Conservation (phyloP, 2,113 vertebrate species). For the Petrocephalus microphthalmus region DNA sequence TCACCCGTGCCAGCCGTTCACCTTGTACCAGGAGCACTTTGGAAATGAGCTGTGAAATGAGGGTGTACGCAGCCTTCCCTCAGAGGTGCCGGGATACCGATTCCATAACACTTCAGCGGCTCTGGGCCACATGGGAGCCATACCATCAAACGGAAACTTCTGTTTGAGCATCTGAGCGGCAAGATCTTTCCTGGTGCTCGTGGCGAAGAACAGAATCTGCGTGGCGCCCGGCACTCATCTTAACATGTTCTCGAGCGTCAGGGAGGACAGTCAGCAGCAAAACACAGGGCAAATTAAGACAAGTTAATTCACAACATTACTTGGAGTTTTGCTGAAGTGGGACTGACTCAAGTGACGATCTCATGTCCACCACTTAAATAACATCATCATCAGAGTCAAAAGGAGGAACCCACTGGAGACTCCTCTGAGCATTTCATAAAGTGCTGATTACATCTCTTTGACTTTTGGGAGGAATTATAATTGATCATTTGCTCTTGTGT, state of each 20-base stretch:
- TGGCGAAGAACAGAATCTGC: neutral
- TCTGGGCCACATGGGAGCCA: neutral
- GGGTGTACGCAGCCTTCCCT: neutral
- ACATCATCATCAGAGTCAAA: conserved; percentile 1
- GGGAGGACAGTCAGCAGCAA: neutral
- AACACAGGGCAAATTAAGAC: neutral
- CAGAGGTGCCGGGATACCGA: neutral
- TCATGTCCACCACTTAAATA: neutral
- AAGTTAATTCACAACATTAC: neutral
- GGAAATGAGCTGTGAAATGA: conserved; percentile 17
- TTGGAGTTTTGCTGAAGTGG: neutral
- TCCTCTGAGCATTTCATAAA: neutral
- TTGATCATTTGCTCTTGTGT: neutral
- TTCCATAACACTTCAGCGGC: neutral
- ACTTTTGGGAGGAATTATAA: neutral
- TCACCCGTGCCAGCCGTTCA: neutral
- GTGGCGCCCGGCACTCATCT: neutral
- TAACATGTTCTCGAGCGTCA: neutral
- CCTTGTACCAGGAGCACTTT: neutral
- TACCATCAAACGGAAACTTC: neutral
- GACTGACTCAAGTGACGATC: neutral
- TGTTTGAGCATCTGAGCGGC: neutral
- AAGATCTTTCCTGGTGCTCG: neutral
- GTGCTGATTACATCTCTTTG: conserved; percentile 1
- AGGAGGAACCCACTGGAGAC: neutral